Evolutionary conservation across 30 jellyfish, hydroid and myxozoan species (phyloP).

Genomic region (Hydractinia symbiolongicarpus): DNA sequence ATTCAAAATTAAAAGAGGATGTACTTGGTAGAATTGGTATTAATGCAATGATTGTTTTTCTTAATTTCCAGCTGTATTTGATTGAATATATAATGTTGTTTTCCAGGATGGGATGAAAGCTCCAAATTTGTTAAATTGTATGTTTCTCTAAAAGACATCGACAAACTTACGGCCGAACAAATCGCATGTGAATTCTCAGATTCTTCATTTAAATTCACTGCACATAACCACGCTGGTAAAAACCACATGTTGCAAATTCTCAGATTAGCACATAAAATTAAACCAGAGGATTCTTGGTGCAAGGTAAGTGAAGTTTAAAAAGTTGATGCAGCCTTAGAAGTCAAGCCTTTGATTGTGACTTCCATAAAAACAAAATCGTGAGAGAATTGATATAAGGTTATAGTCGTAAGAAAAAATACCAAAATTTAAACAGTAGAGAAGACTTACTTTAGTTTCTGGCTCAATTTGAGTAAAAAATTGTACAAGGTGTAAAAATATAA

Average conservation of each 20-base stretch:
- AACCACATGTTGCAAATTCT: constrained; percentile 53
- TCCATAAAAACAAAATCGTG: too few species aligned
- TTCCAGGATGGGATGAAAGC: constrained; percentile 86
- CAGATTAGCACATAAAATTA: constrained; percentile 55
- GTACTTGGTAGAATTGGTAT: too few species aligned
- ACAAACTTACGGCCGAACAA: constrained; percentile 54
- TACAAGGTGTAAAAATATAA: too few species aligned
- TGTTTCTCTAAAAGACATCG: constrained; percentile 56
- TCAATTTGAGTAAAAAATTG: too few species aligned
- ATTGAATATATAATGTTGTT: constrained; percentile 10
- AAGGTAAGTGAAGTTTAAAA: constrained; percentile 39
- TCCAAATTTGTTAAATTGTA: constrained; percentile 52
- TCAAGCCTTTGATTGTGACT: background rate
- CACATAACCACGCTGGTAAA: constrained; percentile 43
- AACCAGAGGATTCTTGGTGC: constrained; percentile 49
- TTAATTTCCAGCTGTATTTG: background rate
- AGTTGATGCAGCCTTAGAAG: background rate
- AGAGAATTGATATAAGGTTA: too few species aligned
- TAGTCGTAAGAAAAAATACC: too few species aligned
- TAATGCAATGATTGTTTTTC: too few species aligned
- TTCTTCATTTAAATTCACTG: constrained; percentile 46
- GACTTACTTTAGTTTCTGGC: too few species aligned
- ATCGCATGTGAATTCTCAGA: constrained; percentile 40
- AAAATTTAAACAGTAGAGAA: too few species aligned
- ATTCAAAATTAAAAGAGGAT: too few species aligned